Evolutionary conservation across 2,888 invertebrate genomes (phyloP).

Genomic region (Caenorhabditis sp.): DNA sequence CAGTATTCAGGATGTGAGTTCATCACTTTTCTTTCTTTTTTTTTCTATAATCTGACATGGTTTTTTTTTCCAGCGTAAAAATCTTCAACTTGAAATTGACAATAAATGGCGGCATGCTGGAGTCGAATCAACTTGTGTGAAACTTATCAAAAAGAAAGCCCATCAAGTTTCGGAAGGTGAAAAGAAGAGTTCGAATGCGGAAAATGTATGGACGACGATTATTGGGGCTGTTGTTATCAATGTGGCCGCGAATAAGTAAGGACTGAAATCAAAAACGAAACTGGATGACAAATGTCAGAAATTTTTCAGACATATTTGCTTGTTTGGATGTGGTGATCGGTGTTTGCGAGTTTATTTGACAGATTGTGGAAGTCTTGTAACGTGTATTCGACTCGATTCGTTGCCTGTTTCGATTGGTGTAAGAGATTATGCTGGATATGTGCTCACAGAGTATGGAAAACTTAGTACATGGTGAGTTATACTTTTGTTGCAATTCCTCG

Average conservation of each 20-base stretch:
- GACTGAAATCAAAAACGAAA: too few species aligned
- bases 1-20: constrained; percentile 16
- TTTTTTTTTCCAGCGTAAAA: constrained; percentile 17
- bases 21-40: too few species aligned
- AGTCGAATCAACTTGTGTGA: constrained; percentile 32
- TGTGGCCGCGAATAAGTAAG: constrained; percentile 44
- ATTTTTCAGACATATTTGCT: constrained; percentile 4
- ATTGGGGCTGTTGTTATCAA: constrained; percentile 36
- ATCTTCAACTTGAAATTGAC: constrained; percentile 34
- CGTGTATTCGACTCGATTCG: constrained; percentile 41
- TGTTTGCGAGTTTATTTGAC: constrained; percentile 37
- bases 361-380: constrained; percentile 19
- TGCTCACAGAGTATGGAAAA: constrained; percentile 41
- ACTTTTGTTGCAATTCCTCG: neutral
- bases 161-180: neutral
- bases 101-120: constrained; percentile 45
- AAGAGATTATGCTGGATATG: constrained; percentile 38
- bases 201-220: constrained; percentile 34
- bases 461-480: constrained; percentile 40
- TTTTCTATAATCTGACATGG: neutral
- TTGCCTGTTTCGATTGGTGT: constrained; percentile 43
- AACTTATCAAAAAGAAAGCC: constrained; percentile 11
- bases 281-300: too few species aligned
- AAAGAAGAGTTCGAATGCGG: neutral
- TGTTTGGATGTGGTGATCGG: constrained; percentile 48